A percentile compares a stretch with the other conserved stretches of the same genome.
These are phyloP conservation scores for Homarus gammarus DNA, from an alignment of 2,888 invertebrate genomes.

Conservation along the genomic window DNA sequence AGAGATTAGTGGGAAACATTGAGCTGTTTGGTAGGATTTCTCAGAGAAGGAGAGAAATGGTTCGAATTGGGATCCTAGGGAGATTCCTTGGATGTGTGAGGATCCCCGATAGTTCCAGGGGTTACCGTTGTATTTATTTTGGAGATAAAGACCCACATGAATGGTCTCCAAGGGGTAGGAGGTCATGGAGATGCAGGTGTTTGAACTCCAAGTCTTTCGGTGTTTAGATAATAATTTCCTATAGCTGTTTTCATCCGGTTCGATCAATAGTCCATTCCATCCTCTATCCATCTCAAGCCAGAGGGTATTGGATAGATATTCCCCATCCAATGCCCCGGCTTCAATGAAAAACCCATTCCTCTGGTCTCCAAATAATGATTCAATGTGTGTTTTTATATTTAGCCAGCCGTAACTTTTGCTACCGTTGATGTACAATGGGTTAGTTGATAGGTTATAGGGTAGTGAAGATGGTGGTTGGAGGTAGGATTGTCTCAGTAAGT, in stretches of 20 bases:
- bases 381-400: not conserved
- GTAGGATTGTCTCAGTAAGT: not conserved
- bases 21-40: not conserved
- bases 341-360: not conserved
- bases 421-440: not conserved
- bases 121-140: not conserved
- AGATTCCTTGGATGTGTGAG: not conserved
- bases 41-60: not conserved
- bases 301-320: slow-evolving; percentile 18
- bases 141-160: not conserved
- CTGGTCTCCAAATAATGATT: not conserved
- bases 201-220: slow-evolving; percentile 53
- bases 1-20: not conserved
- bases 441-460: not conserved
- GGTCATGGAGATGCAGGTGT: slow-evolving; percentile 52
- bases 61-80: not conserved
- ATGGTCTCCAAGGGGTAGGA: slow-evolving; percentile 22
- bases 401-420: not conserved
- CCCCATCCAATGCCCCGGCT: slow-evolving; percentile 22
- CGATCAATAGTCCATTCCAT: slow-evolving; percentile 11
- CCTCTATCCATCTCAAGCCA: not conserved
- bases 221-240: slow-evolving; percentile 3
- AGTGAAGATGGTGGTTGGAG: not conserved
- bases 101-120: not conserved
- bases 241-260: slow-evolving; percentile 7